Evolutionary conservation across 2,797 vertebrate genomes (phyloP), one percentile per base, ranked within the genome.

Genomic region (Catharus ustulatus): DNA sequence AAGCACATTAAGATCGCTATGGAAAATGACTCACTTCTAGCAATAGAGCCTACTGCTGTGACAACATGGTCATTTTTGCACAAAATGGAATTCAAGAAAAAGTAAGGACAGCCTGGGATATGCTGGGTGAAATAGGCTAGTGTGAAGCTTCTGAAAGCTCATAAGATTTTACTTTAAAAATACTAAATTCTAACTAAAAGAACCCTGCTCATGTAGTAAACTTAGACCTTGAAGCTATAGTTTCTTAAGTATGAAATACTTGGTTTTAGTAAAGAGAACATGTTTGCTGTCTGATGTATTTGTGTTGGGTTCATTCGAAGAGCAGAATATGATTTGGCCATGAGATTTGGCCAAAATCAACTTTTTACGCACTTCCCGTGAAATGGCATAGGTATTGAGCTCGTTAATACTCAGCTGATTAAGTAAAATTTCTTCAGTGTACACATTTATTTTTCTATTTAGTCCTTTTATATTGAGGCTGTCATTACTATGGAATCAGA

Each of bases 111-210:
- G 15, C 30, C 38, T 72, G 40, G 36, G 11, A 34, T 82, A 10
- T 58, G 40, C 15, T 85, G 40, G 4, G 61, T 77, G 48, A 85
- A 85, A 69, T n/a, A 85, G 23, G 30, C 15, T 77, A 38, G 5
- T 23, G 17, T 54, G 58, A 88, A 86, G 69, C 58, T 90, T 81
- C 46, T 93, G 66, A 54, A 72, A 86, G 62, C 24, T 61, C 42
- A 2, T 54, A 61, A 64, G 34, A 81, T 23, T 66, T 87, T 68
- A 14, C 38, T 88, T 89, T 0, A 7, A 77, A 49, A 51, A 19
- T 6, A n/a, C 15, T 66, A 45, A 58, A 36, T 15, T 30, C 13
- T 55, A 49, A 38, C 9, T 61, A 40, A 36, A 68, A 54, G 51
- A 2, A 0, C 4, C 12, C 13, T 64, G 23, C 34, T 78, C 8